These are phyloP conservation scores for Gibbula magus DNA, from an alignment of 2,888 invertebrate species.

Conservation along the genomic window DNA sequence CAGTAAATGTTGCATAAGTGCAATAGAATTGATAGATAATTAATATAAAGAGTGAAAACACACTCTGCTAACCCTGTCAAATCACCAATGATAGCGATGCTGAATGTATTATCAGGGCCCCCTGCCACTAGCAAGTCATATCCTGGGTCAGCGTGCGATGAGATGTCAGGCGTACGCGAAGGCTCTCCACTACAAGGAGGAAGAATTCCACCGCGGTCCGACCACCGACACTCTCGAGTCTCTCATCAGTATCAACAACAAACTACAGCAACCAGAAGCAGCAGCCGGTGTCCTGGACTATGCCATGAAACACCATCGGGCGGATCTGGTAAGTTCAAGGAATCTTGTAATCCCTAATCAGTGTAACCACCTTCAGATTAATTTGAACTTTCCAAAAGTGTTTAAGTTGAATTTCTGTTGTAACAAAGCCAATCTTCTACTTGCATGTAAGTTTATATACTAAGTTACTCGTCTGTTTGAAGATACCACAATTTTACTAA, in stretches of 20 bases:
- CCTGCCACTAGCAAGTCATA: conserved; percentile 89
- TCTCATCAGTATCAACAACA: conserved; percentile 95
- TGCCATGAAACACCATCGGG: conserved; percentile 83
- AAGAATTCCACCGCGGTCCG: conserved; percentile 85
- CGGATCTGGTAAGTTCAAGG: conserved; percentile 67
- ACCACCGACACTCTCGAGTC: conserved; percentile 93
- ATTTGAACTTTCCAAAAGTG: background rate
- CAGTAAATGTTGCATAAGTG: no score
- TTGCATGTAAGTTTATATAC: no score
- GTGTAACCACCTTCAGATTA: background rate
- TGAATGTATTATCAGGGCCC: conserved; percentile 81
- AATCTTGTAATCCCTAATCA: background rate
- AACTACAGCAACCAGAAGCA: conserved; percentile 97
- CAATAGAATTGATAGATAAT: no score
- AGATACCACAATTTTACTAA: no score
- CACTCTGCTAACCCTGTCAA: no score
- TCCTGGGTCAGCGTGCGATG: conserved; percentile 95
- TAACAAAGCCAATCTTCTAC: background rate
- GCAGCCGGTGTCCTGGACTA: conserved; percentile 93
- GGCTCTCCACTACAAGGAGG: conserved; percentile 91
- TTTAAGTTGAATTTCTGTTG: background rate
- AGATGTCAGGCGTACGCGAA: conserved; percentile 91
- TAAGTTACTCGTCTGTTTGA: no score
- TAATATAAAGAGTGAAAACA: no score
- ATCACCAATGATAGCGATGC: no score